Base-by-base conservation (phyloP, 2,113 vertebrate genomes). In the Aspiorhynchus laticeps region DNA sequence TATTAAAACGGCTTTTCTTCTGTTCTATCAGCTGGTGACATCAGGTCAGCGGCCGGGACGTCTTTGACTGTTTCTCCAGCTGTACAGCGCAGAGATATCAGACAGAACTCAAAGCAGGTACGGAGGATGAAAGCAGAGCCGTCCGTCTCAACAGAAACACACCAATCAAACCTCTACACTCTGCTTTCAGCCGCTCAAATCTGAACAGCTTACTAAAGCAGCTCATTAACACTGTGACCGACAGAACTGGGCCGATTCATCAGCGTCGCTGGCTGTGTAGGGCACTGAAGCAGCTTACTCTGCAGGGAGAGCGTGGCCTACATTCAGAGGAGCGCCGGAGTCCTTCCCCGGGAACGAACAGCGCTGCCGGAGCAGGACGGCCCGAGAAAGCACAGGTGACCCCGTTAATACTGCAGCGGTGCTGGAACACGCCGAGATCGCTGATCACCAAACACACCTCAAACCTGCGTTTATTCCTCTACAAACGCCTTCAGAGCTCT, bases 341-440 rank as follows among this genome's bases (percentile, higher is more conserved):
- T 10, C 48, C 77, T 83, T 80, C 46, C 12, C 2, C 24, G 5
- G 33, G 31, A 28, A 76, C 74, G 10, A 76, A 85, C 48, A 75
- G 28, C n/a, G 26, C 51, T 76, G n/a, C 53, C n/a, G 56, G 51
- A 76, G 51, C 6, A 21, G 59, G 71, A 61, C 21, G 24, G 53
- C 56, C 36, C 7, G 28, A n/a, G 88, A 91, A 87, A 59, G 12
- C 85, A 41, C 5, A 75, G 85, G 85, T 14, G 26, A 86, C 63
- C 84, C 74, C 33, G 43, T 89, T 93, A 90, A 92, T 82, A 88
- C 88, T 56, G 48, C 90, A 74, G 85, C 14, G 73, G 24, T 33
- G 65, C 63, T 7, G 11, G 26, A 28, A 28, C 61, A 65, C 11
- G 4, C n/a, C 0, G n/a, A 65, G 53, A 56, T 19, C 51, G 51